Conservation (phyloP, 37 sponge, comb jelly and placozoan genomes). For the Hexactinellida sp. region DNA sequence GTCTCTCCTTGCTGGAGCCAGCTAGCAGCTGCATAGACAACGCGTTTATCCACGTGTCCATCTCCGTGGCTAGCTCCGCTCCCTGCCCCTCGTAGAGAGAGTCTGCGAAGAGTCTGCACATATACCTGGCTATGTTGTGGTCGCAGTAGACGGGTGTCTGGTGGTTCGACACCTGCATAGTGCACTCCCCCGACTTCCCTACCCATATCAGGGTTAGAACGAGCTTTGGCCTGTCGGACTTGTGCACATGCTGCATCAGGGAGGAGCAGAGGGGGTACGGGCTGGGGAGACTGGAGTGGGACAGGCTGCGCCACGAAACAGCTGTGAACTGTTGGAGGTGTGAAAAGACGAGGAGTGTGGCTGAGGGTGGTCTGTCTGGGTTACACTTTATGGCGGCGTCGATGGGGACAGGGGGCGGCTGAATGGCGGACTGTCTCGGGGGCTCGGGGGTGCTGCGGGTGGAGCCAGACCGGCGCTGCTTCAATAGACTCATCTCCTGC, state of each 20-base stretch:
- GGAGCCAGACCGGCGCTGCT: neutral
- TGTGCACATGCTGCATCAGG: neutral
- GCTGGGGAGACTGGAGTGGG: neutral
- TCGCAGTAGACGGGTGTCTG: neutral
- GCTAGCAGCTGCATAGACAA: constrained; percentile 5
- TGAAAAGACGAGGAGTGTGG: neutral
- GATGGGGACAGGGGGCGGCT: neutral
- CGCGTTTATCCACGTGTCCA: neutral
- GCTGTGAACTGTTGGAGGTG: neutral
- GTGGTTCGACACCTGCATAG: neutral
- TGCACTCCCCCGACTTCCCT: neutral
- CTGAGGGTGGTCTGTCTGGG: neutral
- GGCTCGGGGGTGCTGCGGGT: neutral
- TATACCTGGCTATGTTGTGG: neutral
- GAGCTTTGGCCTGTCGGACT: neutral
- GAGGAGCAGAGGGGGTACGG: neutral
- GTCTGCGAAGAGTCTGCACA: neutral
- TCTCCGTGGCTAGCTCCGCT: neutral
- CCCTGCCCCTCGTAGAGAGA: neutral
- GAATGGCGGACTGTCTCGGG: neutral
- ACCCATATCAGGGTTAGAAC: neutral
- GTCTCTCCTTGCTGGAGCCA: constrained; percentile 2
- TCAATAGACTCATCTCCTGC: neutral
- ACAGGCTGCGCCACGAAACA: neutral
- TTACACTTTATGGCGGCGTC: neutral